Percentiles rank a stretch among this genome's conserved stretches.
Evolutionary conservation across 2,113 vertebrate species (phyloP).

Genomic region (Emberiza fucata): DNA sequence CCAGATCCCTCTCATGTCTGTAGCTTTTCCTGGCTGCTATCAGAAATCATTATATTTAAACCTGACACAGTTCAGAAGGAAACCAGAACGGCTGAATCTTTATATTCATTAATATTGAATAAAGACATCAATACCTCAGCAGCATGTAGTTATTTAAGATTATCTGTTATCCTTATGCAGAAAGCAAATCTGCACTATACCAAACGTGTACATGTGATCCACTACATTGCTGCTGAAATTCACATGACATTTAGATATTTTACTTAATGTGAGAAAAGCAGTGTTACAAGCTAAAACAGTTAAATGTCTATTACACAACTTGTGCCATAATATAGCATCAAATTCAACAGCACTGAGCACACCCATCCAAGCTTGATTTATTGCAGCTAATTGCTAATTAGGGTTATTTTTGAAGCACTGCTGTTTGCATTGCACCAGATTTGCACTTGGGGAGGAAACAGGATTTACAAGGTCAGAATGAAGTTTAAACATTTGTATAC

Average conservation of each 20-base stretch:
- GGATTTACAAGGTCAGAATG: constrained; percentile 59
- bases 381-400: constrained; percentile 66
- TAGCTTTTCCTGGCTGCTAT: neutral
- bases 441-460: constrained; percentile 55
- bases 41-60: neutral
- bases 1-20: neutral
- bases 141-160: neutral
- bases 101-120: neutral
- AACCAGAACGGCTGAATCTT: neutral
- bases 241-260: constrained; percentile 13
- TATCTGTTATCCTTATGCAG: neutral
- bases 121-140: neutral
- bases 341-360: constrained; percentile 30
- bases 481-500: constrained; percentile 66
- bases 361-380: constrained; percentile 38
- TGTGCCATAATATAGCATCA: constrained; percentile 28
- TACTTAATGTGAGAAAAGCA: constrained; percentile 33
- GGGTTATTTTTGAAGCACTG: constrained; percentile 57
- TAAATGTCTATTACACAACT: constrained; percentile 40
- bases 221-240: neutral
- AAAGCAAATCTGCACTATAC: neutral
- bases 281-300: neutral
- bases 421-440: constrained; percentile 61
- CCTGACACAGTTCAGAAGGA: neutral
- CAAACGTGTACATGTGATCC: neutral